Conservation (phyloP, 2,888 invertebrate species). For the Scrobipalpa costella region DNA sequence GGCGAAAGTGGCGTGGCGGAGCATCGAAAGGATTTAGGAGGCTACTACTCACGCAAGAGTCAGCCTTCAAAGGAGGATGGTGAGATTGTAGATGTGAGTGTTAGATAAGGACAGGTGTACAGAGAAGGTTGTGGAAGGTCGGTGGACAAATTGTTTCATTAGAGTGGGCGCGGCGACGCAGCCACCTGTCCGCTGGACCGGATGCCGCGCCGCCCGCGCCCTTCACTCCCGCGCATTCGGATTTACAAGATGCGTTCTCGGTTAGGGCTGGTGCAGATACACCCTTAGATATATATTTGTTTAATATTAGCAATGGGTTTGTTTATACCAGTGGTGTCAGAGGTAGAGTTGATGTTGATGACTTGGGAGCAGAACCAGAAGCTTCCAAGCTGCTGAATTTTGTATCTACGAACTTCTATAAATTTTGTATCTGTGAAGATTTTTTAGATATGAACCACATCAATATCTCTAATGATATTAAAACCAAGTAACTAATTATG, state of each 20-base stretch:
- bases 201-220: slow-evolving; percentile 50
- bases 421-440: too few relatives aligned
- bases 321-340: too few relatives aligned
- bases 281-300: not conserved
- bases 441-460: too few relatives aligned
- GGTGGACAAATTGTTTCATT: slow-evolving; percentile 72
- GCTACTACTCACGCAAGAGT: slow-evolving; percentile 19
- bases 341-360: too few relatives aligned
- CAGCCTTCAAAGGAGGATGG: slow-evolving; percentile 13
- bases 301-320: too few relatives aligned
- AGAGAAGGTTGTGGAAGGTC: slow-evolving; percentile 74
- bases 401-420: too few relatives aligned
- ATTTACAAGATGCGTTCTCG: slow-evolving; percentile 35
- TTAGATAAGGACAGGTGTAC: slow-evolving; percentile 44
- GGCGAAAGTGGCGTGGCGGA: slow-evolving; percentile 3
- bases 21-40: slow-evolving; percentile 16
- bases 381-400: too few relatives aligned
- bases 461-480: too few relatives aligned
- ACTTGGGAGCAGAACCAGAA: too few relatives aligned
- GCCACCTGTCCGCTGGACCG: slow-evolving; percentile 76
- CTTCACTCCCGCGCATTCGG: slow-evolving; percentile 36
- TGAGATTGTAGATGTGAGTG: slow-evolving; percentile 24
- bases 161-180: slow-evolving; percentile 66
- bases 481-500: too few relatives aligned
- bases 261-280: slow-evolving; percentile 20